Base-by-base conservation (phyloP, 2,113 vertebrate genomes). In the Salvelinus namaycush region DNA sequence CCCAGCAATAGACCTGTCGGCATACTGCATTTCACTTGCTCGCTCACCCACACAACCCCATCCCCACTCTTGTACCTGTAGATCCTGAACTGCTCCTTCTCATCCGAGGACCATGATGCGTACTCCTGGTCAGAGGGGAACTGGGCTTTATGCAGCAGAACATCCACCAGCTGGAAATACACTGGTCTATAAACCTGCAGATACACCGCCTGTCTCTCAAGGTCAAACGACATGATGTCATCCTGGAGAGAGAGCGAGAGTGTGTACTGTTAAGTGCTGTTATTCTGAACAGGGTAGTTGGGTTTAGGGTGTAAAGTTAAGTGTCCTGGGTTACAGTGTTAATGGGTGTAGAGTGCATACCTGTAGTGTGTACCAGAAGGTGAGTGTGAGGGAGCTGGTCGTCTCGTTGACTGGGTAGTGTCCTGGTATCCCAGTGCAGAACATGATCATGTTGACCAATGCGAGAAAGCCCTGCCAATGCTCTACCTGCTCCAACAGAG, bases 381-480 rank as follows among this genome's bases (percentile, higher is more conserved):
- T 99, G 68, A 99, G 95, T 0, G 98, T 99, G 86, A 99, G 96
- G 79, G 97, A 99, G 87, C 97, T 99, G 82, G 97, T 99, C 79
- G 97, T 99, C 92, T 99, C 98, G 0, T 99, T 99, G 89, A 99
- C 98, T 0, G 98, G 97, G 79, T 99, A 99, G 88, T 99, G 98
- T 71, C 98, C 98, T 0, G 98, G 98, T 84, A 99, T 98, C 74
- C 98, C 98, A 0, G 98, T 99, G 90, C 98, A 99, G 93, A 99
- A 99, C 97, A 99, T 99, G 89, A 99, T 98, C 97, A 99, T 99
- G 92, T 99, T 99, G 87, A 99, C 97, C 74, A 99, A 92, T 5
- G 97, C 97, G 89, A 99, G 91, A 86, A 99, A 98, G 83, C 96
- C 96, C 92, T 99, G 97, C 98, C 97, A 99, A 91, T 99, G 97